Percentiles rank a stretch among this genome's conserved stretches.
Evolutionary conservation across 2,888 invertebrate species (phyloP).

Genomic region (Carcina quercana): DNA sequence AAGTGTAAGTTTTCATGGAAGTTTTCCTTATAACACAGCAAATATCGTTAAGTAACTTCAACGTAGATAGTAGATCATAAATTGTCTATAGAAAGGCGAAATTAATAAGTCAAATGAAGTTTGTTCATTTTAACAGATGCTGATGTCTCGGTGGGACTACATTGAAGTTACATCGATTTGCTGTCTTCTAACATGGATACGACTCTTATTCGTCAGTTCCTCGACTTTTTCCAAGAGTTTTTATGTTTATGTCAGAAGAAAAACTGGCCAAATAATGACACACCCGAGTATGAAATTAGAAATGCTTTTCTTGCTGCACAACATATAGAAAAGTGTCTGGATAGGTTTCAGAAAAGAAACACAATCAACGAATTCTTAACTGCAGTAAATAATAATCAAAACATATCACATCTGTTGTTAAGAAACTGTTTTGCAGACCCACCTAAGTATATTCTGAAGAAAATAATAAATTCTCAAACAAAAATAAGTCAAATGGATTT

Average conservation of each 20-base stretch:
- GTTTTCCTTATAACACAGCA: constrained; percentile 6
- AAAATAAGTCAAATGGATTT: constrained; percentile 39
- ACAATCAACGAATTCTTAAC: constrained; percentile 55
- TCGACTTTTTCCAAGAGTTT: constrained; percentile 70
- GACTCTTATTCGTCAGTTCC: constrained; percentile 55
- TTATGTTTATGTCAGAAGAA: constrained; percentile 61
- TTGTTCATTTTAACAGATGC: constrained; percentile 57
- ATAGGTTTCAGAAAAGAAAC: constrained; percentile 52
- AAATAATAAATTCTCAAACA: constrained; percentile 45
- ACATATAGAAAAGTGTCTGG: constrained; percentile 70
- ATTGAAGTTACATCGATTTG: constrained; percentile 52
- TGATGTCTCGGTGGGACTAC: constrained; percentile 37
- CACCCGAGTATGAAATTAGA: constrained; percentile 55
- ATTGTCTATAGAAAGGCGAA: too few relatives aligned
- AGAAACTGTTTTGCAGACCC: constrained; percentile 49
- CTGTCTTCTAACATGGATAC: constrained; percentile 38
- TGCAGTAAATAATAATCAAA: constrained; percentile 28
- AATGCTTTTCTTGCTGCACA: constrained; percentile 67
- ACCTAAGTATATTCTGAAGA: constrained; percentile 49
- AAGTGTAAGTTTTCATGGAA: constrained; percentile 87
- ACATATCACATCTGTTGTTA: constrained; percentile 27
- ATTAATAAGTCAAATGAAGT: constrained; percentile 15
- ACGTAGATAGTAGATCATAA: constrained; percentile 27
- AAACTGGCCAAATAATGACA: constrained; percentile 56
- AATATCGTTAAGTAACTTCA: constrained; percentile 45